Conservation (phyloP, 1,140 invertebrate genomes). For the Brachystomella parvula region DNA sequence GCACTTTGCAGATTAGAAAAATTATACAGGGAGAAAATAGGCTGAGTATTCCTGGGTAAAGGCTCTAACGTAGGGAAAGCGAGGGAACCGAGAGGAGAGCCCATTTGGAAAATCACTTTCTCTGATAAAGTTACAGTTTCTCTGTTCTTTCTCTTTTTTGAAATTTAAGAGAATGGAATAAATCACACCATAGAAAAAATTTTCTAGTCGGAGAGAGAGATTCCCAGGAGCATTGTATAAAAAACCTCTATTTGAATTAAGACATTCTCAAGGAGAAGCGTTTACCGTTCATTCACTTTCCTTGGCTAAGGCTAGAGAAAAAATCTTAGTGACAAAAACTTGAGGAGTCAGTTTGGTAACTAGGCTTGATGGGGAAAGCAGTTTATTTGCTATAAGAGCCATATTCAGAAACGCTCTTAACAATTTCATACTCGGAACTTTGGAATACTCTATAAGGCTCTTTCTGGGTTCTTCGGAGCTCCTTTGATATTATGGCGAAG, state of each 20-base stretch:
- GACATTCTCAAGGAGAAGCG: constrained; percentile 9
- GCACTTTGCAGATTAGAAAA: neutral
- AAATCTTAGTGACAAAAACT: neutral
- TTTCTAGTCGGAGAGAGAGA: neutral
- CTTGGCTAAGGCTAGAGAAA: too few relatives aligned
- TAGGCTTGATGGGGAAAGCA: neutral
- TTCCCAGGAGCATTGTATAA: constrained; percentile 24
- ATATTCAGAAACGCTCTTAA: too few relatives aligned
- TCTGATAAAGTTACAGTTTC: constrained; percentile 27
- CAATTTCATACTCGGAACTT: too few relatives aligned
- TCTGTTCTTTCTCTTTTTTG: constrained; percentile 13
- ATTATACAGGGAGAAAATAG: too few relatives aligned
- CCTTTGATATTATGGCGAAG: neutral
- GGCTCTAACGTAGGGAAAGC: neutral
- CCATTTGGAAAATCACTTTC: constrained; percentile 31
- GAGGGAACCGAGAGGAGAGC: constrained; percentile 8
- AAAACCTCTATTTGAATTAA: constrained; percentile 29
- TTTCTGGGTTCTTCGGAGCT: too few relatives aligned
- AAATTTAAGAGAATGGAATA: constrained; percentile 24
- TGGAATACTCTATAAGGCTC: too few relatives aligned
- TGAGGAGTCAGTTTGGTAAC: neutral
- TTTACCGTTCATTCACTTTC: too few relatives aligned
- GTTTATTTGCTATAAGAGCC: too few relatives aligned
- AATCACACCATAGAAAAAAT: constrained; percentile 13
- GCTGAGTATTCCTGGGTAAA: too few relatives aligned